A percentile compares a stretch with the other conserved stretches of the same genome.
These are phyloP conservation scores for Pelodiscus sinensis DNA, from an alignment of 2,113 vertebrate genomes.

Conservation along the genomic window DNA sequence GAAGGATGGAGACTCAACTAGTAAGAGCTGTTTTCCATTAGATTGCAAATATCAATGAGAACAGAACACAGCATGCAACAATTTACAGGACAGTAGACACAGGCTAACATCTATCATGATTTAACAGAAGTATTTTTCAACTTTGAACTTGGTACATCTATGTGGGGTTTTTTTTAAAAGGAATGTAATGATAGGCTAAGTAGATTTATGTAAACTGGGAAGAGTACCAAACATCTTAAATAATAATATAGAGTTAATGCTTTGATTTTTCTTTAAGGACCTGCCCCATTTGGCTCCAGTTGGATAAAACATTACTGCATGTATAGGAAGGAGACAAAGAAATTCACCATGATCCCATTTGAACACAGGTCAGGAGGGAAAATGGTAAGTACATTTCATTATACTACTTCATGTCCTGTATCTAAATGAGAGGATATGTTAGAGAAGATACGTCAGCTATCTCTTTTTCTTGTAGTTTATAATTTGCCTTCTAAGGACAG, in stretches of 20 bases:
- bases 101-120: not conserved
- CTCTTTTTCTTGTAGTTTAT: not conserved
- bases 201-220: not conserved
- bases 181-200: not conserved
- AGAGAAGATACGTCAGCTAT: not conserved
- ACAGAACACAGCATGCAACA: accelerated
- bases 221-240: not conserved
- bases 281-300: conserved; percentile 96
- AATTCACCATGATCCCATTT: conserved; percentile 93
- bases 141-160: not conserved
- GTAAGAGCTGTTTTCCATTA: not conserved
- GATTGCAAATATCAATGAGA: not conserved
- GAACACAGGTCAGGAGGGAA: conserved; percentile 96
- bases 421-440: not conserved
- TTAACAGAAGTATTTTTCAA: not conserved
- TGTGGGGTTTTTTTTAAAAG: not conserved
- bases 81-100: not conserved
- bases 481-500: not conserved
- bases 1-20: accelerated
- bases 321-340: conserved; percentile 94
- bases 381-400: conserved; percentile 82
- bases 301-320: conserved; percentile 98
- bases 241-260: not conserved
- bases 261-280: conserved; percentile 79
- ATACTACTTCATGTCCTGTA: not conserved